Base-by-base conservation (phyloP, 2,797 vertebrate genomes). In the Dipus sagitta region DNA sequence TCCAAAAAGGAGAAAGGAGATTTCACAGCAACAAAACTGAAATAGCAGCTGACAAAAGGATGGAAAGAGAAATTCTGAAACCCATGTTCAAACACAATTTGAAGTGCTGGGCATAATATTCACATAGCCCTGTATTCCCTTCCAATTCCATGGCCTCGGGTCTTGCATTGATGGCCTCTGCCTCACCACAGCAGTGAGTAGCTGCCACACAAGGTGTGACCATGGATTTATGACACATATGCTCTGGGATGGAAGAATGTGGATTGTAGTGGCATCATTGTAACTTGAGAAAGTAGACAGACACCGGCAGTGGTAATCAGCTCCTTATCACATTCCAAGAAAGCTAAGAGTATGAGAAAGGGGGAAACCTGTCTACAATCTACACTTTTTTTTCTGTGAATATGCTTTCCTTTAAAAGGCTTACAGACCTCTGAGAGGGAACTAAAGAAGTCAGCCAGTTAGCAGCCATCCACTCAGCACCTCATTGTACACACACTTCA, bases 11-110 rank as follows among this genome's bases (percentile, higher is more conserved):
- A 96, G 75, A 24, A 71, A 62, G 54, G 28, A 86, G 77, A 95
- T 94, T 76, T 97, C 92, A 80, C 18, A 7, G 92, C 70, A 84
- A 92, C 58, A 83, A 93, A 95, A 78, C 30, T 4, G 94, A 97
- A 95, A 95, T 32, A 90, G 88, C 76, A 94, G 68, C 52, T 95
- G 96, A 96, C 71, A 93, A 77, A 87, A 38, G 76, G 32, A 68
- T 18, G 38, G 28, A 60, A 24, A 54, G 12, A 23, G 8, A 96
- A 78, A 70, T 94, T 87, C 92, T 95, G 92, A 34, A 83, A 94
- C 64, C 82, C 91, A 62, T 86, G 90, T 93, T 23, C 23, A 95
- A 96, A 92, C 71, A 76, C 62, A 20, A 70, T 1, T 0, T 80
- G n/a, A 81, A 68, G 47, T n/a, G 32, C 26, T 23, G 64, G 52